Conservation (phyloP, 2,888 invertebrate genomes). For the Tolmerus cingulatus region DNA sequence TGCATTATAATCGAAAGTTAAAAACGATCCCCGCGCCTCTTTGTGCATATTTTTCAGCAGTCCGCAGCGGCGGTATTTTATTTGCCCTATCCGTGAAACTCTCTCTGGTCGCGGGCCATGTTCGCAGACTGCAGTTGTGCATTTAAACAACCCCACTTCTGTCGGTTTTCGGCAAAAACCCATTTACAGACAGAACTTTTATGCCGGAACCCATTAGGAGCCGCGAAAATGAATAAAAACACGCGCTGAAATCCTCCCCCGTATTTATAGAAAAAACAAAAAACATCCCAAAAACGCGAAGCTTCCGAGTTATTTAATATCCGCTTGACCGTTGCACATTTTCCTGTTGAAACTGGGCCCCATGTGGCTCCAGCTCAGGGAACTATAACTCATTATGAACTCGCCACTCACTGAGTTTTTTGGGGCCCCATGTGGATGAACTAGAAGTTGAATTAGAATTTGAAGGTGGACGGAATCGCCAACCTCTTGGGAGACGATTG, state of each 20-base stretch:
- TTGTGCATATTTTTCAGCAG: background rate
- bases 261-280: background rate
- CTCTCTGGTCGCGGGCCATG: background rate
- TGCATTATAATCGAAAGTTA: background rate
- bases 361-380: background rate
- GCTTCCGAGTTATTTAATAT: background rate
- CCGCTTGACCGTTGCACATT: background rate
- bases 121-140: background rate
- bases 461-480: background rate
- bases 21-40: background rate
- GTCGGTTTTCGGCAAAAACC: background rate
- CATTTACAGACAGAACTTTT: background rate
- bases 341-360: background rate
- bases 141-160: background rate
- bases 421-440: background rate
- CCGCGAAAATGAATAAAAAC: background rate
- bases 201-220: background rate
- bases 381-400: background rate
- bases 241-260: background rate
- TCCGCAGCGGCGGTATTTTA: background rate
- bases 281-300: background rate
- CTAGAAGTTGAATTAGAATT: background rate
- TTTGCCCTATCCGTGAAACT: background rate
- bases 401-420: background rate
- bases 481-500: background rate